Evolutionary conservation across 2,113 vertebrate species (phyloP), one percentile per base, ranked within the genome.

Genomic region (Salvelinus fontinalis): DNA sequence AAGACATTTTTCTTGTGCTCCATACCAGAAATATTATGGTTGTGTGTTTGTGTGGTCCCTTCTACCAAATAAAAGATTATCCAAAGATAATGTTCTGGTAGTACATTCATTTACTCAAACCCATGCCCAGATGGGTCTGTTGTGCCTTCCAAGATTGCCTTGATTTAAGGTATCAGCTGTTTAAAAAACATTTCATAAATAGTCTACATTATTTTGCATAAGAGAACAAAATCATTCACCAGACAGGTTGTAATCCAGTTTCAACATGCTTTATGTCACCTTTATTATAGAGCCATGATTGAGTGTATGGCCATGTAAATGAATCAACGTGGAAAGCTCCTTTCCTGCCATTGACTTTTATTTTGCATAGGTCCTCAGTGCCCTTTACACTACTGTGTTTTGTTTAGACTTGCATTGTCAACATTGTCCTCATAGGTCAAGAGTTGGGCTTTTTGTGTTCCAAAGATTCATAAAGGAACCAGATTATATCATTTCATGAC

Each of bases 321-420:
- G 9, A 44, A 11, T 44, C 27, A 31, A 67, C 4, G 54, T 57
- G 16, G 3, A 57, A 20, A 57, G 20, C 54, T 57, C 20, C 14
- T 20, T 14, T 12, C 39, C 39, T 44, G 9, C 1, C 54, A 57
- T 57, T 20, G 54, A 14, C 54, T 57, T 57, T 57, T 6, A 14
- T 57, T 57, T 20, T 7, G 20, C 54, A 57, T 6, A 57, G 6
- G 6, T 26, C 62, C 62, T 65, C 77, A 69, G 65, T 73, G 79
- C 81, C 54, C 62, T 72, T 34, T 59, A 72, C 77, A 34, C 7
- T 20, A 54, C 39, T 75, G 79, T 77, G 85, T 80, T 85, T 74
- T 70, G 54, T 57, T 82, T 71, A 51, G 13, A 57, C 54, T 20
- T 57, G 54, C 20, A 57, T 57, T 57, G 54, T 57, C 16, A 57